Percentiles rank a stretch among this genome's conserved stretches.
These are phyloP conservation scores for Eriosoma lanigerum DNA, from an alignment of 1,140 invertebrate genomes.

Conservation along the genomic window DNA sequence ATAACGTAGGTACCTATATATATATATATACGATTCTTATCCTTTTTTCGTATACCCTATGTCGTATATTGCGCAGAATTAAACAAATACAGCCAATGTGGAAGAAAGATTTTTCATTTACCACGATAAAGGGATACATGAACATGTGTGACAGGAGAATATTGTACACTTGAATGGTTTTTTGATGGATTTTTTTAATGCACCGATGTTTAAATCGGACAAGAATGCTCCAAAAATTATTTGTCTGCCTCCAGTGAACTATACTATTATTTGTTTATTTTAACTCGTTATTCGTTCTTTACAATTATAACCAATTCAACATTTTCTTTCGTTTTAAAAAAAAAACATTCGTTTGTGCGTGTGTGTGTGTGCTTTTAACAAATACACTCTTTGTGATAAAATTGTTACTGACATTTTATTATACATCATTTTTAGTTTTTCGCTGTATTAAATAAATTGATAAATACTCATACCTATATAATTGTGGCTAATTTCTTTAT, in stretches of 20 bases:
- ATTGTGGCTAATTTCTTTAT: no score
- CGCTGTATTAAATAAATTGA: no score
- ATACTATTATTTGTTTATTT: constrained; percentile 7
- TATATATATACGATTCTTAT: no score
- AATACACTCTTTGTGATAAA: no score
- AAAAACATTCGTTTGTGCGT: not conserved
- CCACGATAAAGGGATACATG: not conserved
- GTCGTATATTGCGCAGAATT: no score
- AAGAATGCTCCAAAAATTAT: not conserved
- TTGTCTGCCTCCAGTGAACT: not conserved
- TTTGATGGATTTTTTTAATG: not conserved
- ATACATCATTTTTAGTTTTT: no score
- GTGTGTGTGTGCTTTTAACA: no score
- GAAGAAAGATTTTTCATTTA: not conserved
- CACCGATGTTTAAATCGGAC: not conserved
- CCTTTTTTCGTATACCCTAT: not conserved
- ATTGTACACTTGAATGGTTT: not conserved
- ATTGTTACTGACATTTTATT: not conserved
- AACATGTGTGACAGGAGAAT: not conserved
- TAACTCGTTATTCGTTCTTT: not conserved
- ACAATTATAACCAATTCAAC: not conserved
- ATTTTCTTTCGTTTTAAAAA: not conserved
- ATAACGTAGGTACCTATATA: no score
- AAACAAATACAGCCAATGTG: no score
- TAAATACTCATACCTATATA: no score